Conservation (phyloP, 2,888 invertebrate species). For the Chromoteleia sp. region DNA sequence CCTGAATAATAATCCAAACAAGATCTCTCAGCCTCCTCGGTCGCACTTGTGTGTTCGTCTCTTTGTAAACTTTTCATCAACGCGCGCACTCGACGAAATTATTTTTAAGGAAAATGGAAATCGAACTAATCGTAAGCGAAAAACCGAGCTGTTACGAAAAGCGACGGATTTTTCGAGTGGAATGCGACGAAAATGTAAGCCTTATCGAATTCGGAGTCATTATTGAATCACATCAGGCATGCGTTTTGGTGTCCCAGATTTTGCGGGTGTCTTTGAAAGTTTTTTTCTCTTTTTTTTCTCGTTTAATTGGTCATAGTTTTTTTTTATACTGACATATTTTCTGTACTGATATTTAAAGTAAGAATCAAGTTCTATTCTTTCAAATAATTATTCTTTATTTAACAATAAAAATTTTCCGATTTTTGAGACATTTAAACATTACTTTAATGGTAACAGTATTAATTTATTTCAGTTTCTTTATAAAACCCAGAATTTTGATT, state of each 20-base stretch:
- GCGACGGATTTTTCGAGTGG: conserved; percentile 4
- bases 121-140: too few species aligned
- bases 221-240: conserved; percentile 33
- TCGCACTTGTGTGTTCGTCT: conserved; percentile 31
- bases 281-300: conserved; percentile 12
- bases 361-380: too few species aligned
- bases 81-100: neutral
- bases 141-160: conserved; percentile 18
- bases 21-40: conserved; percentile 58
- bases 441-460: too few species aligned
- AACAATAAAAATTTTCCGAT: too few species aligned
- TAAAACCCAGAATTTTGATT: too few species aligned
- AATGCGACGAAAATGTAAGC: conserved; percentile 33
- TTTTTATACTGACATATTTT: too few species aligned
- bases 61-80: conserved; percentile 41
- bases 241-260: conserved; percentile 48
- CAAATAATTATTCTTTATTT: too few species aligned
- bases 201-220: conserved; percentile 40
- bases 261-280: conserved; percentile 30
- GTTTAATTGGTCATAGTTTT: too few species aligned
- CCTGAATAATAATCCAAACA: conserved; percentile 72
- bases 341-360: too few species aligned
- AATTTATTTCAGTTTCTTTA: too few species aligned
- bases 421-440: too few species aligned
- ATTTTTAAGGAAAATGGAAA: too few species aligned